Base-by-base conservation (phyloP, 2,888 invertebrate species). In the Carpatolechia fugitivella region DNA sequence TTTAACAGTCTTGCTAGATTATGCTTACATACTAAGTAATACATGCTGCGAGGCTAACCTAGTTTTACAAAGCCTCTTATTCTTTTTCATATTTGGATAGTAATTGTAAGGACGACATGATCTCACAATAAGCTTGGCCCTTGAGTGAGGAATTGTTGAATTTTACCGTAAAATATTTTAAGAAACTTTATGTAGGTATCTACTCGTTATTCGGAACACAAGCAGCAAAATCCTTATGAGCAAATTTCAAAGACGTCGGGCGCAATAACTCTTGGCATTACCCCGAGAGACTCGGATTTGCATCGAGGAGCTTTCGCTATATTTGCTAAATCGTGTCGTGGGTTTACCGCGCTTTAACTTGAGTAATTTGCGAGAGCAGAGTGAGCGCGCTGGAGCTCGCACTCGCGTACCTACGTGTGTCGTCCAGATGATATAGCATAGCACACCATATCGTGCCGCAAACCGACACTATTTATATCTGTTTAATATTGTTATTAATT, bases 271-370 rank as follows among this genome's bases (percentile, higher is more conserved):
- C 55, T 48, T 41, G 50, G 52, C 57, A 52, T 52, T 66, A 66
- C 67, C 69, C 58, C 68, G 57, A 61, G 68, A 69, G 66, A 57
- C 59, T 66, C 49, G 63, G 62, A 75, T 77, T 78, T 76, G 70
- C 73, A 73, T 75, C 69, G 60, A 60, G 51, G 20, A 47, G 50
- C 55, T 38, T 60, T 47, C 60, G 60, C 61, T 65, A 66, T 70
- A 73, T 77, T 74, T 71, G 65, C 64, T 70, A 69, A 74, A 74
- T 71, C 66, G 69, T 61, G 64, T 65, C 66, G 63, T 61, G 62
- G 68, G 65, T 66, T n/a, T 69, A 69, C 64, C 66, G 64, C 60
- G 67, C 61, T 63, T 62, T 65, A 76, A 76, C 74, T 76, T 73
- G 60, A 69, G 69, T 69, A 71, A 73, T 76, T 73, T 72, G 65